A percentile compares a stretch with the other conserved stretches of the same genome.
Conservation (phyloP, 2,113 vertebrate genomes). For the Rhegmatorhina hoffmannsi region DNA sequence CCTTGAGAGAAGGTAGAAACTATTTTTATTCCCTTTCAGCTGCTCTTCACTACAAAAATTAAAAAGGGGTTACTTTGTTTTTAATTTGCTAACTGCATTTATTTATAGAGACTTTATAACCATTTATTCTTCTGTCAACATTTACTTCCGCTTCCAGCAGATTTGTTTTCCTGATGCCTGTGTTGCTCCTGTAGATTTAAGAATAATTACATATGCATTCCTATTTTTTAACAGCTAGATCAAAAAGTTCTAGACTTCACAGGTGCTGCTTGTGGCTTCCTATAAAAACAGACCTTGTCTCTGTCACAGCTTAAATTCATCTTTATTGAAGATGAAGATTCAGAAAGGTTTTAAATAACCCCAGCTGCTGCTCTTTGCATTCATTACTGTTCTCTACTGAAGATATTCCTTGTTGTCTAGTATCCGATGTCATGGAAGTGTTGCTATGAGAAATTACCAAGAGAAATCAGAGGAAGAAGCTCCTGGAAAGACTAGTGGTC, state of each 20-base stretch:
- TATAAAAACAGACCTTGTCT: not conserved
- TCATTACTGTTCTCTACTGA: not conserved
- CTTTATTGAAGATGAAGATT: not conserved
- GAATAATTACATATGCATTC: not conserved
- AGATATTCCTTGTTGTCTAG: not conserved
- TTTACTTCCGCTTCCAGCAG: not conserved
- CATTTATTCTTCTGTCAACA: not conserved
- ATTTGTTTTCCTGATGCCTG: not conserved
- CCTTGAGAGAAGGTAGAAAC: not conserved
- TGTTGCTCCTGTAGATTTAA: not conserved
- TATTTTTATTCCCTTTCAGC: not conserved
- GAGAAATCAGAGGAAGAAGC: conserved; percentile 32
- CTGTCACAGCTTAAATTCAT: not conserved
- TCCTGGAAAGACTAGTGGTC: conserved; percentile 1
- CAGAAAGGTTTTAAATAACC: not conserved
- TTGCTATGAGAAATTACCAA: not conserved
- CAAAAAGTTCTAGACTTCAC: not conserved
- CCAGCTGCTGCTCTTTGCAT: not conserved
- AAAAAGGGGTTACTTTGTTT: not conserved
- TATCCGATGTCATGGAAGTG: not conserved
- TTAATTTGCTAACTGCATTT: not conserved
- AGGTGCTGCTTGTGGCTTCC: not conserved
- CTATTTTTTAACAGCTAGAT: not conserved
- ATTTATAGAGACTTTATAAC: not conserved
- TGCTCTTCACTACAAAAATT: not conserved